Evolutionary conservation across 2,888 invertebrate genomes (phyloP), one percentile per base, ranked within the genome.

Genomic region (Dicroscelio sp.): DNA sequence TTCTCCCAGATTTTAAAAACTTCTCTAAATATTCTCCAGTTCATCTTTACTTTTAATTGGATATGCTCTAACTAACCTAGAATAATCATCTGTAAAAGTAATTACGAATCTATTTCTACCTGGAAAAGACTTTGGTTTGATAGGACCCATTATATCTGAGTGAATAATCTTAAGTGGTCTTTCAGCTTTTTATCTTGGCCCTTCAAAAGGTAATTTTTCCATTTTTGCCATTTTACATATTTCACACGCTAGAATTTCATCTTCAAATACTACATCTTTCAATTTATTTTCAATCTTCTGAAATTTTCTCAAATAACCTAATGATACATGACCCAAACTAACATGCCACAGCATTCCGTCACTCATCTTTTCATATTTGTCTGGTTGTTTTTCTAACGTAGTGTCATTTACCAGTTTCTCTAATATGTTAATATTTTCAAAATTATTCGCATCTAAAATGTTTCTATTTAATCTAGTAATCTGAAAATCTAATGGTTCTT

Each of bases 31-130:
- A 33, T 33, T 33, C 35, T 33, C 88, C 90, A 5, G 91, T 58
- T 91, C 93, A 48, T 79, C 88, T 65, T 93, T 93, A 27, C 73
- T 27, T 73, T 90, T 88, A 55, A 94, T 90, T 0, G 90, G 25
- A 86, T 94, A 94, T n/a, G 90, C 90, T 88, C 78, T 94, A 12
- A 93, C 93, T 71, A 90, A 88, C 25, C 93, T 93, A n/a, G 93
- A 94, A 80, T 85, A 94, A 85, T 94, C 94, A 80, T 94, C 92
- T 31, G 88, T 71, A 82, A 93, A 89, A 38, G 86, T 90, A 17
- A 78, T 52, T 60, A 94, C 93, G 38, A 79, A 93, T 91, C 58
- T 93, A 23, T 89, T 78, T 14, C 43, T 79, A 38, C 78, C 76
- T 12, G 94, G 92, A 80, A 71, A 89, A 20, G 93, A 92, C 31